Conservation (phyloP, 2,113 vertebrate genomes). For the Rana temporaria region DNA sequence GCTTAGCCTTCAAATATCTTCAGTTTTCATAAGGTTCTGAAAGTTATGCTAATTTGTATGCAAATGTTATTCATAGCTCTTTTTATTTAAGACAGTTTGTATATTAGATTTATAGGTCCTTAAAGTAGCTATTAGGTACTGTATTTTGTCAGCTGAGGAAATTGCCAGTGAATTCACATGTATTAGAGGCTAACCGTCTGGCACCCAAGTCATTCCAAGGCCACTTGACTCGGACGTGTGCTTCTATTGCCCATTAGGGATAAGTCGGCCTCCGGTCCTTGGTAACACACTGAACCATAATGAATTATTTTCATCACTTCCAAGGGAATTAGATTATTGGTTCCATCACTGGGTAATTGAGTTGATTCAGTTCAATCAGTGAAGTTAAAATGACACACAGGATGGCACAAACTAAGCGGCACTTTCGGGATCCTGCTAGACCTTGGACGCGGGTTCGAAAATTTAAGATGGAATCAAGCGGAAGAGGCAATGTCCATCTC, state of each 20-base stretch:
- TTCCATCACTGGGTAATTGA: slow-evolving; percentile 52
- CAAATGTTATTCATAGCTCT: too few relatives aligned
- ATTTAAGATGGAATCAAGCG: slow-evolving; percentile 20
- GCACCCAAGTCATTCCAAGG: slow-evolving; percentile 27
- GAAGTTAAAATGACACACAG: slow-evolving; percentile 40
- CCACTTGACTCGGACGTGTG: slow-evolving; percentile 27
- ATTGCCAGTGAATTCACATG: not conserved
- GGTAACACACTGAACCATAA: slow-evolving; percentile 45
- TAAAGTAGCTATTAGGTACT: not conserved
- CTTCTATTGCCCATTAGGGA: slow-evolving; percentile 48
- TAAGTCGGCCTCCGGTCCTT: slow-evolving; percentile 28
- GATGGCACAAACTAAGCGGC: slow-evolving; percentile 43
- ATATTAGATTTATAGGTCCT: too few relatives aligned
- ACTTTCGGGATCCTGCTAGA: slow-evolving; percentile 37
- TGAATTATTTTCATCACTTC: slow-evolving; percentile 51
- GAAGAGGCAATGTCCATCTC: not conserved
- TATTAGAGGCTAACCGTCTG: not conserved
- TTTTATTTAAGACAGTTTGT: too few relatives aligned
- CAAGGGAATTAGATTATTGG: slow-evolving; percentile 54
- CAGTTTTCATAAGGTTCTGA: too few relatives aligned
- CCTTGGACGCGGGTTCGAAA: slow-evolving; percentile 2
- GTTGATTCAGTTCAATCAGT: slow-evolving; percentile 53
- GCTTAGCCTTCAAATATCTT: too few relatives aligned
- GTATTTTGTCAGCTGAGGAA: not conserved
- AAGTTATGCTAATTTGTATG: too few relatives aligned